A percentile compares a stretch with the other conserved stretches of the same genome.
Conservation (phyloP, 2,113 vertebrate genomes). For the Labeo rohita region DNA sequence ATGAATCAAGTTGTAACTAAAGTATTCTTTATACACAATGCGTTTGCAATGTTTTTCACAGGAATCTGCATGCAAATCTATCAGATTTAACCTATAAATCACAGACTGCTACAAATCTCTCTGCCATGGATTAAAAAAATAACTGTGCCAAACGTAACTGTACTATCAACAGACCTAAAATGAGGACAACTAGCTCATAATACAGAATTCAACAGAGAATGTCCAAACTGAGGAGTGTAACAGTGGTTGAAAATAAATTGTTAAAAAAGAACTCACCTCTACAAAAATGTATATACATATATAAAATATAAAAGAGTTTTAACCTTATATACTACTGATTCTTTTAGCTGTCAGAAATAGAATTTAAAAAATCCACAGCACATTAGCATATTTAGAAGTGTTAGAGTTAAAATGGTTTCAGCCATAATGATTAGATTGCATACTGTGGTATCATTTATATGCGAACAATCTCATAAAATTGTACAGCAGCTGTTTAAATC, state of each 20-base stretch:
- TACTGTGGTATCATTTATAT: background rate
- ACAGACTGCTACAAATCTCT: background rate
- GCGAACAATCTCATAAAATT: slow-evolving; percentile 17
- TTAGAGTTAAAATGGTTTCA: background rate
- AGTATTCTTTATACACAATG: background rate
- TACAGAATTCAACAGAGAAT: background rate
- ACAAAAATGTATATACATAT: too few species aligned
- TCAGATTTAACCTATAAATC: background rate
- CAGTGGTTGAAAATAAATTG: background rate
- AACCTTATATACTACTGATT: background rate
- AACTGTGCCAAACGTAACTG: background rate
- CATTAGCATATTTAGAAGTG: too few species aligned
- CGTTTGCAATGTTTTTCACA: background rate
- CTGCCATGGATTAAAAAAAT: background rate
- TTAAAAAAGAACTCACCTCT: too few species aligned
- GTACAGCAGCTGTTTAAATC: slow-evolving; percentile 14
- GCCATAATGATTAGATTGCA: background rate
- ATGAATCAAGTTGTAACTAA: slow-evolving; percentile 5
- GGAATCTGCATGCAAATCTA: background rate
- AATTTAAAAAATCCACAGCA: too few species aligned
- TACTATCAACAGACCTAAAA: background rate
- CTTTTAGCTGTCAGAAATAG: background rate
- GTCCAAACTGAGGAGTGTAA: background rate
- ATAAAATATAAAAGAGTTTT: too few species aligned
- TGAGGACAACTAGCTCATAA: background rate